phyloP scores from a whole-genome alignment of 2,797 vertebrate genomes.

The Sorex maritimensis region DNA sequence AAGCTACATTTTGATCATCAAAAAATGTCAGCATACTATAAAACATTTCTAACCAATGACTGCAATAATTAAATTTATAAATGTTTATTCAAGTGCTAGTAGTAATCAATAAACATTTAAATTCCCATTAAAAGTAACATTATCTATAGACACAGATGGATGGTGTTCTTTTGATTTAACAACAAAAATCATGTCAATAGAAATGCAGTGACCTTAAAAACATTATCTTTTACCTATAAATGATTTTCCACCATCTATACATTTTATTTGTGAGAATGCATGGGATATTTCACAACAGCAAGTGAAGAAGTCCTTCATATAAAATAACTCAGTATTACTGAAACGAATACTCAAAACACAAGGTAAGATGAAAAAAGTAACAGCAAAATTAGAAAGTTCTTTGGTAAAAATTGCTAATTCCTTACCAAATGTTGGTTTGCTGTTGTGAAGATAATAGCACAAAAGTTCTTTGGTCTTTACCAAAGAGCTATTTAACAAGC shows the following conservation, averaged over 20 bases:
- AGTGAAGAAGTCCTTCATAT: slow-evolving; percentile 84
- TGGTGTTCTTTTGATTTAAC: slow-evolving; percentile 58
- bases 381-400: slow-evolving; percentile 53
- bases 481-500: slow-evolving; percentile 71
- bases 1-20: slow-evolving; percentile 82
- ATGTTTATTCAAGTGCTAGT: slow-evolving; percentile 88
- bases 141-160: slow-evolving; percentile 82
- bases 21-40: slow-evolving; percentile 81
- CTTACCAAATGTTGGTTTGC: slow-evolving; percentile 71
- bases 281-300: slow-evolving; percentile 74
- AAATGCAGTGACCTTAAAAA: slow-evolving; percentile 73
- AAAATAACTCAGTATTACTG: slow-evolving; percentile 71
- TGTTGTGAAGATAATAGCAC: slow-evolving; percentile 25
- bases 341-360: slow-evolving; percentile 70
- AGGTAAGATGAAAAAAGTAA: slow-evolving; percentile 46
- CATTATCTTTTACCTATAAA: slow-evolving; percentile 58
- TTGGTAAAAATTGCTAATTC: slow-evolving; percentile 76
- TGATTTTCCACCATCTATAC: slow-evolving; percentile 55
- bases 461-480: slow-evolving; percentile 69
- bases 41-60: slow-evolving; percentile 86
- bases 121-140: slow-evolving; percentile 83
- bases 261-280: slow-evolving; percentile 64
- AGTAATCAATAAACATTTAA: slow-evolving; percentile 86
- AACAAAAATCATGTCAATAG: slow-evolving; percentile 55
- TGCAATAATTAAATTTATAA: slow-evolving; percentile 85